A percentile compares a stretch with the other conserved stretches of the same genome.
Evolutionary conservation across 2,113 vertebrate species (phyloP).

Genomic region (Coturnix japonica): DNA sequence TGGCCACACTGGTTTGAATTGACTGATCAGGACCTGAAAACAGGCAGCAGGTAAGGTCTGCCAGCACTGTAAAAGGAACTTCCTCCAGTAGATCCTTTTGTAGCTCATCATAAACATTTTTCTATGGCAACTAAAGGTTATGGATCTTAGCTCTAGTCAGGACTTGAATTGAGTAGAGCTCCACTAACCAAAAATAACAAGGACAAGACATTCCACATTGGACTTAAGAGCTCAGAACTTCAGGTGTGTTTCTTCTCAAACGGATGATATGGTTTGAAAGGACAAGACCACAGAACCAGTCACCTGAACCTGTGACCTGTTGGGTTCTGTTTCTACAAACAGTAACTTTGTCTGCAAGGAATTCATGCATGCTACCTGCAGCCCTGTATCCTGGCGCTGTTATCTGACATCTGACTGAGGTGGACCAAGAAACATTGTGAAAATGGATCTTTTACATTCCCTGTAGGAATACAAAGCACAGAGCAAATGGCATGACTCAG

Average conservation of each 20-base stretch:
- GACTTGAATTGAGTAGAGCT: background rate
- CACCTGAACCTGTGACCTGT: background rate
- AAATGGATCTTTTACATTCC: constrained; percentile 30
- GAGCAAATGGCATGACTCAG: constrained; percentile 53
- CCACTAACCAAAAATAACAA: background rate
- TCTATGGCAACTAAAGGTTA: background rate
- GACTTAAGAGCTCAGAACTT: background rate
- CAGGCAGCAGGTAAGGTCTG: background rate
- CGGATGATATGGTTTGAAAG: background rate
- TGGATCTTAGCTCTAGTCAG: background rate
- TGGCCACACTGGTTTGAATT: background rate
- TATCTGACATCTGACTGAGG: background rate
- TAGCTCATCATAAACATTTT: background rate
- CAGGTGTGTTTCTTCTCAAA: background rate
- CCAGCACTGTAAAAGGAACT: background rate
- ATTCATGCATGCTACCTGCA: background rate
- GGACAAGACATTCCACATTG: background rate
- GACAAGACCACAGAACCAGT: background rate
- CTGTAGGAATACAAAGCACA: constrained; percentile 22
- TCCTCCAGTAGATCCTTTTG: background rate
- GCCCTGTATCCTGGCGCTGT: background rate
- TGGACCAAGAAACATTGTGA: background rate
- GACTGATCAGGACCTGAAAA: background rate
- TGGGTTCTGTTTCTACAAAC: background rate
- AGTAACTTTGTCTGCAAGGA: background rate